A percentile compares a stretch with the other conserved stretches of the same genome.
Evolutionary conservation across 2,888 invertebrate species (phyloP).

Genomic region (Folsomia manolachei): DNA sequence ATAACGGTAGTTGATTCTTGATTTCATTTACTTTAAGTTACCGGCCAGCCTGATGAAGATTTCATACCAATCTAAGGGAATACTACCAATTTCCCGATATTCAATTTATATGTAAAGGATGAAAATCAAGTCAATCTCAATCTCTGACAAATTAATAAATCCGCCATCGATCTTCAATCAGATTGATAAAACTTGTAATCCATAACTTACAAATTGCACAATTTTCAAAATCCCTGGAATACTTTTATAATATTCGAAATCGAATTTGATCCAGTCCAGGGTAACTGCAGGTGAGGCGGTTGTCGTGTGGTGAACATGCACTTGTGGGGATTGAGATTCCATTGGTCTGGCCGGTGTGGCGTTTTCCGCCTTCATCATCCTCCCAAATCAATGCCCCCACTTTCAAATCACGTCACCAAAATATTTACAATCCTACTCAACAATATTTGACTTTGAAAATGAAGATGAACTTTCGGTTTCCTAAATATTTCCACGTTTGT

Average conservation of each 20-base stretch:
- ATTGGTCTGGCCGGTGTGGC: constrained; percentile 25
- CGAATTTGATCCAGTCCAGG: constrained; percentile 70
- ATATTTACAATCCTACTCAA: neutral
- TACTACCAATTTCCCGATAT: no score
- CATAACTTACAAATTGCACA: constrained; percentile 74
- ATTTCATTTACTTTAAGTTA: no score
- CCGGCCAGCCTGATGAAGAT: no score
- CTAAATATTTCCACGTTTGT: neutral
- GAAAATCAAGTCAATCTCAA: no score
- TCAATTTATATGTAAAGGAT: no score
- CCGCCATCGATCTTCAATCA: no score
- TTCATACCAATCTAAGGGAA: no score
- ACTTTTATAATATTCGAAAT: constrained; percentile 75
- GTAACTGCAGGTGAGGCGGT: constrained; percentile 52
- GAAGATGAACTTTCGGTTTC: neutral
- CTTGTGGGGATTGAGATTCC: constrained; percentile 49
- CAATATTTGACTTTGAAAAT: neutral
- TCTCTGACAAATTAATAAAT: no score
- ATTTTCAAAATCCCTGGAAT: constrained; percentile 78
- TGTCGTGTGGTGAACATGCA: constrained; percentile 51
- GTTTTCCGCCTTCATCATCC: constrained; percentile 15
- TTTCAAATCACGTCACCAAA: neutral
- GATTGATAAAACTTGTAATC: no score
- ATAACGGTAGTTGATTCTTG: no score
- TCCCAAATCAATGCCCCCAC: neutral